Conservation (phyloP, 2,797 vertebrate species). For the Sebastes aleutianus region DNA sequence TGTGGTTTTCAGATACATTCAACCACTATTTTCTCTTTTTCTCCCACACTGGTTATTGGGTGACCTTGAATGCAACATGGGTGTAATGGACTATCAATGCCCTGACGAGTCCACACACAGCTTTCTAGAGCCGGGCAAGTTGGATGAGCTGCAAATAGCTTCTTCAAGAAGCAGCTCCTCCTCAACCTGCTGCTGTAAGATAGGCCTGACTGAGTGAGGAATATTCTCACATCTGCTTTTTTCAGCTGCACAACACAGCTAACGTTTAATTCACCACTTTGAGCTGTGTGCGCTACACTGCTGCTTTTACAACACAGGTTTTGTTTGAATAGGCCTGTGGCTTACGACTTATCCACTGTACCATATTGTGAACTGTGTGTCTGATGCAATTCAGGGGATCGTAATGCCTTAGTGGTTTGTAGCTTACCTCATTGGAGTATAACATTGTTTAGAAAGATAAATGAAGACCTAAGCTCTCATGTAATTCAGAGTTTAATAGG, state of each 20-base stretch:
- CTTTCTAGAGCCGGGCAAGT: constrained; percentile 9
- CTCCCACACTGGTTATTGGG: not conserved
- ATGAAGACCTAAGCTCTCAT: constrained; percentile 57
- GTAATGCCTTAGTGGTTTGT: constrained; percentile 43
- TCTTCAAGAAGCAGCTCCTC: constrained; percentile 33
- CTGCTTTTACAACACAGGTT: constrained; percentile 44
- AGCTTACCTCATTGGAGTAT: constrained; percentile 46
- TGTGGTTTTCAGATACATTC: not conserved
- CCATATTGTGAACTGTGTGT: constrained; percentile 58
- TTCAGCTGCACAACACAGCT: constrained; percentile 26
- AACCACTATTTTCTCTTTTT: not conserved
- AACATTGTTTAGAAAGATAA: constrained; percentile 68
- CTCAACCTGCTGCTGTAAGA: constrained; percentile 51
- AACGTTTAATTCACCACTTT: constrained; percentile 44
- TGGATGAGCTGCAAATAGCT: constrained; percentile 42
- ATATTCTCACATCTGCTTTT: constrained; percentile 44
- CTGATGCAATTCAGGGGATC: constrained; percentile 56
- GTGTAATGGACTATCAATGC: constrained; percentile 41
- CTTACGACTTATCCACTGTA: constrained; percentile 65
- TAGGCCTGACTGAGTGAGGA: constrained; percentile 34
- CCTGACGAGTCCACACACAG: constrained; percentile 32
- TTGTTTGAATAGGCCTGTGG: constrained; percentile 58
- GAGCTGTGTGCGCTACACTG: constrained; percentile 24
- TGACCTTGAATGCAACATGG: constrained; percentile 34
- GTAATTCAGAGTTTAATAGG: constrained; percentile 54